Evolutionary conservation across 2,797 vertebrate species (phyloP).

Genomic region (Spinibarbus caldwelli): DNA sequence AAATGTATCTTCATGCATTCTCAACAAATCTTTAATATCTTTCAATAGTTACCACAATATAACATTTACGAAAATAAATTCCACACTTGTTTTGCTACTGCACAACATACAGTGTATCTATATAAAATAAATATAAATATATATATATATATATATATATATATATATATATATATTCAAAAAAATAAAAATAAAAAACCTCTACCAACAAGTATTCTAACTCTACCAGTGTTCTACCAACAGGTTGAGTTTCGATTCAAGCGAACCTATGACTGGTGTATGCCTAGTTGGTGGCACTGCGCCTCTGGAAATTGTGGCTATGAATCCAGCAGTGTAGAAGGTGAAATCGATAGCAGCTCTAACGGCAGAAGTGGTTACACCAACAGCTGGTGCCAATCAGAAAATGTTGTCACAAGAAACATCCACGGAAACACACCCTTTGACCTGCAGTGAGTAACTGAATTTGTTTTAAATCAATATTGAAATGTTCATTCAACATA

Average conservation of each 20-base stretch:
- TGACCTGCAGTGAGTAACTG: constrained; percentile 25
- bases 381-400: constrained; percentile 31
- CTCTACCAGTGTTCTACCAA: not conserved
- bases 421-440: constrained; percentile 33
- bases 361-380: not conserved
- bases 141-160: too few relatives aligned
- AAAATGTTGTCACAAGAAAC: constrained; percentile 30
- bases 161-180: too few relatives aligned
- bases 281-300: not conserved
- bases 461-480: not conserved
- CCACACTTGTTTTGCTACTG: not conserved
- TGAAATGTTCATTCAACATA: not conserved
- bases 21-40: too few relatives aligned
- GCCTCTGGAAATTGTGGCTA: not conserved
- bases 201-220: not conserved
- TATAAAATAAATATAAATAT: too few relatives aligned
- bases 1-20: too few relatives aligned
- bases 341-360: not conserved
- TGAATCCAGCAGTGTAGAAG: not conserved
- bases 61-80: too few relatives aligned
- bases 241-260: constrained; percentile 46
- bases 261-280: not conserved
- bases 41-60: too few relatives aligned
- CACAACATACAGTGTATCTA: too few relatives aligned
- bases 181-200: too few relatives aligned